phyloP scores from a whole-genome alignment of 2,888 invertebrate species.

The Pandemis corylana region DNA sequence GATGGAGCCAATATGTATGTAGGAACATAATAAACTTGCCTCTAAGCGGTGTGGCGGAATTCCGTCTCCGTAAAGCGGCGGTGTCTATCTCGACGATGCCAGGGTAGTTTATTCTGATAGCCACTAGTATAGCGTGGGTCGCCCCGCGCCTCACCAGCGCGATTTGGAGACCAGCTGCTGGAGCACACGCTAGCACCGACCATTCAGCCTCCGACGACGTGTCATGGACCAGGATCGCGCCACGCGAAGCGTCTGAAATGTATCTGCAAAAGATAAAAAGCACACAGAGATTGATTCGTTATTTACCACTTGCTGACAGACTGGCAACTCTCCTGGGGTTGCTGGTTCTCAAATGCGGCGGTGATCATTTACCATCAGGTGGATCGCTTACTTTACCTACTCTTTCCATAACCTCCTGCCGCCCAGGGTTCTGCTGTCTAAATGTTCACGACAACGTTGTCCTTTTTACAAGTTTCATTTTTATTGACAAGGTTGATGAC shows the following conservation, averaged over 20 bases:
- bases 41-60: constrained; percentile 78
- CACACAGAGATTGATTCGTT: neutral
- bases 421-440: too few relatives aligned
- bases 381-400: too few relatives aligned
- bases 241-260: constrained; percentile 88
- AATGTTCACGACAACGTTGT: too few relatives aligned
- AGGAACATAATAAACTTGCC: constrained; percentile 49
- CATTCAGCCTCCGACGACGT: constrained; percentile 86
- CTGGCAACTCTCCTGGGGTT: too few relatives aligned
- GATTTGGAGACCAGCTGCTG: constrained; percentile 87
- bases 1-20: neutral
- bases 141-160: constrained; percentile 85
- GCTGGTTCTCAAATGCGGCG: too few relatives aligned
- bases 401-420: too few relatives aligned
- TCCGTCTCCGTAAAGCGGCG: constrained; percentile 85
- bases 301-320: too few relatives aligned
- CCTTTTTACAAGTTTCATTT: too few relatives aligned
- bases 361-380: too few relatives aligned
- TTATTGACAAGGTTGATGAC: too few relatives aligned
- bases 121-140: constrained; percentile 84
- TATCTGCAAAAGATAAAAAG: constrained; percentile 65
- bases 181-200: constrained; percentile 85
- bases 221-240: constrained; percentile 88
- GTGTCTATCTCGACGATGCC: constrained; percentile 87
- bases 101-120: constrained; percentile 87